Percentiles rank a stretch among this genome's conserved stretches.
Evolutionary conservation across 2,888 invertebrate species (phyloP).

Genomic region (Lepas anatifera): DNA sequence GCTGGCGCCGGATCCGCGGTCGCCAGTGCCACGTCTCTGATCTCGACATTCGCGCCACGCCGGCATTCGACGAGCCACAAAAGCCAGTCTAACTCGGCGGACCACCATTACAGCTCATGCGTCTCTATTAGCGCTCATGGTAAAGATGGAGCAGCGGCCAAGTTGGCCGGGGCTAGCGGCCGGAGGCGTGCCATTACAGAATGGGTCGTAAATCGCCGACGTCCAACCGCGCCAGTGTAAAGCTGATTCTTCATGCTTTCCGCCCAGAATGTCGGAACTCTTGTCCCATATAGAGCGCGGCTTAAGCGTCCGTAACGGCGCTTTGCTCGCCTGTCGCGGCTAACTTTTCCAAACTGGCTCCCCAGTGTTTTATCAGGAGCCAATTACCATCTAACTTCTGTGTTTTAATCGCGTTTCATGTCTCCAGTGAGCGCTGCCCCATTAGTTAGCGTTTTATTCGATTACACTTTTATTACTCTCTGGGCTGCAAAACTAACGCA

Average conservation of each 20-base stretch:
- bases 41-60: too few species aligned
- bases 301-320: slow-evolving; percentile 3
- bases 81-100: background rate
- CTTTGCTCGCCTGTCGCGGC: background rate
- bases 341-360: slow-evolving; percentile 5
- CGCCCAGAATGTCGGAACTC: background rate
- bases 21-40: too few species aligned
- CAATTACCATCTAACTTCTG: slow-evolving; percentile 11
- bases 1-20: too few species aligned
- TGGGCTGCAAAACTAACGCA: slow-evolving; percentile 4
- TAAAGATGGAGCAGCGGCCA: background rate
- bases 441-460: slow-evolving; percentile 7
- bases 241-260: background rate
- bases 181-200: background rate
- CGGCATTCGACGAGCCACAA: too few species aligned
- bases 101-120: background rate
- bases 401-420: slow-evolving; percentile 7
- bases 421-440: background rate
- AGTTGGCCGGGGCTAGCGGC: background rate
- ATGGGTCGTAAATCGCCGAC: background rate
- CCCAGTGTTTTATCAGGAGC: slow-evolving; percentile 10
- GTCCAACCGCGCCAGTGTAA: background rate
- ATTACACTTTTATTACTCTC: slow-evolving; percentile 12
- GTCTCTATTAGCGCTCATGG: background rate
- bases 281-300: slow-evolving; percentile 1